Base-by-base conservation (phyloP, 2,888 invertebrate species). In the Sphaerophoria rueppellii region DNA sequence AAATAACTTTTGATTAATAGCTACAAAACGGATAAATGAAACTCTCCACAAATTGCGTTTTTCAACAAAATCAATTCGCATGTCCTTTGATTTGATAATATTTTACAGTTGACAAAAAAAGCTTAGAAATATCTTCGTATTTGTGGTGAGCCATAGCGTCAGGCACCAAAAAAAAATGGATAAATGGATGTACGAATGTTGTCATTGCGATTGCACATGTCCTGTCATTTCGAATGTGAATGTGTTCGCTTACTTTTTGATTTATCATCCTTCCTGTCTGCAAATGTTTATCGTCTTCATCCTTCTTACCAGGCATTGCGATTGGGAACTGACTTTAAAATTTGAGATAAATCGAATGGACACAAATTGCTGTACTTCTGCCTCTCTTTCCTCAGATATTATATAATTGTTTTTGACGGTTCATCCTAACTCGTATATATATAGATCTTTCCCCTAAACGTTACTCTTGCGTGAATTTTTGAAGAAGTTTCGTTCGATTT, bases 251-350 rank as follows among this genome's bases (percentile, higher is more conserved):
- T 69, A 81, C 85, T 86, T 81, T 81, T 73, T 85, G 85, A 86
- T 86, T 86, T 86, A 86, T 86, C 73, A 57, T 73, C 43, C 71
- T 81, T 86, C 81, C 85, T 86, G 85, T 86, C 85, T 86, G 76
- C 48, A 76, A 69, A 67, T 71, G 80, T 75, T 83, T 75, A 37
- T 80, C 80, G 1, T 83, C 4, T 40, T 40, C 9, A 40, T 40
- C 72, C 69, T 60, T 75, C 54, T 74, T 9, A 35, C 16, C 11
- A 9, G 65, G 11, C 35, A 9, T 9, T 40, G n/a, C 14, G 7
- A 35, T 48, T 60, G 6, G 16, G 24, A 24, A 11, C 40, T n/a
- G n/a, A 9, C 43, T 24, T 12, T n/a, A 24, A 24, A 0, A 12
- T 60, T 43, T 43, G 11, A 43, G 43, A 43, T 43, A 12, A 43